Evolutionary conservation across 2,113 vertebrate genomes (phyloP).

Genomic region (Apteryx owenii): DNA sequence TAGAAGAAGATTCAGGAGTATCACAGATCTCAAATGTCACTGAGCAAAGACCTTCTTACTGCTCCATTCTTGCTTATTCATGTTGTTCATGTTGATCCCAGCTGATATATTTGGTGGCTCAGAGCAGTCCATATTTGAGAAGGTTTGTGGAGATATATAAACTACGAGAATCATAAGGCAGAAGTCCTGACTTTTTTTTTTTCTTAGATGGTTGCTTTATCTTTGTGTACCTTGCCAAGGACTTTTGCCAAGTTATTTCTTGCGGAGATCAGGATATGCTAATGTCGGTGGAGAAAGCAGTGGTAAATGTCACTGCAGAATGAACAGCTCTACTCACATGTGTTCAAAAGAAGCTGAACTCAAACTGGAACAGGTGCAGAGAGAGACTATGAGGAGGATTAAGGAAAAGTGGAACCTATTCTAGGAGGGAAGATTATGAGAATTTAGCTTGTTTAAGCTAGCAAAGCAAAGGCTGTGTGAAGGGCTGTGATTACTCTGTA

Average conservation of each 20-base stretch:
- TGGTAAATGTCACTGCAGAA: neutral
- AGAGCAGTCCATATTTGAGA: neutral
- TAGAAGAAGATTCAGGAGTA: neutral
- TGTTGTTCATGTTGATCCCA: fast-evolving
- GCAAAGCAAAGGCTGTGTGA: neutral
- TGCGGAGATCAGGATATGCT: neutral
- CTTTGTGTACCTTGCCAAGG: neutral
- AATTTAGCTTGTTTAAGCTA: neutral
- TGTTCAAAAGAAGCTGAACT: neutral
- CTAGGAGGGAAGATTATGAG: neutral
- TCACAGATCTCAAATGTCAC: neutral
- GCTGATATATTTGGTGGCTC: neutral
- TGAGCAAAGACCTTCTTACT: neutral
- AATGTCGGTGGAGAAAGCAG: neutral
- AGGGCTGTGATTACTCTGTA: neutral
- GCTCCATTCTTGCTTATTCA: neutral
- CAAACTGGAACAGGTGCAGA: neutral
- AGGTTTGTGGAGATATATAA: neutral
- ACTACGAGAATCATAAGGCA: neutral
- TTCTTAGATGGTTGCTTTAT: neutral
- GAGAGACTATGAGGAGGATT: neutral
- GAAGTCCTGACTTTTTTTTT: neutral
- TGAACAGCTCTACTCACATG: neutral
- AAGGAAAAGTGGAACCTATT: neutral
- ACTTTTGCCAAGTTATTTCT: neutral